Conservation (phyloP, 2,888 invertebrate species). For the Polydrusus cervinus region DNA sequence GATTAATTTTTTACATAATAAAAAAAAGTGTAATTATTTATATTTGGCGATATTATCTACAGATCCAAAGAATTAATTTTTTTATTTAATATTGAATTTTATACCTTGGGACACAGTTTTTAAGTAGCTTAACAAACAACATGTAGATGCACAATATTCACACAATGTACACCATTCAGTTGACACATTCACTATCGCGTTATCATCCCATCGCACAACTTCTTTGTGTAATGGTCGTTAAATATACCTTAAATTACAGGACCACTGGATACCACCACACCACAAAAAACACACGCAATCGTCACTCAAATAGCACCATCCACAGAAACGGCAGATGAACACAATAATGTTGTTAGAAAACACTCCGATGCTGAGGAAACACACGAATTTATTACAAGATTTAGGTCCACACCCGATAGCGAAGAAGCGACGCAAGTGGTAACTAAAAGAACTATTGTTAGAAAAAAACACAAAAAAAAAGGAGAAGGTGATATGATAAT, state of each 20-base stretch:
- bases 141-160: constrained; percentile 25
- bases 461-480: constrained; percentile 63
- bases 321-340: constrained; percentile 67
- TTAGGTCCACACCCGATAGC: constrained; percentile 73
- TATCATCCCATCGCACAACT: constrained; percentile 40
- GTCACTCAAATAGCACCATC: constrained; percentile 66
- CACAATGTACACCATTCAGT: constrained; percentile 40
- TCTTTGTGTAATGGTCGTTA: constrained; percentile 32
- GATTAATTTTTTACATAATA: too few relatives aligned
- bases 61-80: too few relatives aligned
- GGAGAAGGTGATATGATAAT: constrained; percentile 73
- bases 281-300: constrained; percentile 69
- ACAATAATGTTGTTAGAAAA: constrained; percentile 65
- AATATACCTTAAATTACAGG: constrained; percentile 65
- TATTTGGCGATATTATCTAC: too few relatives aligned
- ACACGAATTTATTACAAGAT: constrained; percentile 77
- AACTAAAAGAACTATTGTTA: constrained; percentile 75
- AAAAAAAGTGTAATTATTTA: too few relatives aligned
- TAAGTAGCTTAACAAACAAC: constrained; percentile 29
- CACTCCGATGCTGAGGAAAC: constrained; percentile 71
- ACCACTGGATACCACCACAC: constrained; percentile 68
- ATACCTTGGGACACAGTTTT: constrained; percentile 6
- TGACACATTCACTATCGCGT: constrained; percentile 47
- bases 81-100: too few relatives aligned
- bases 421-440: constrained; percentile 74